A percentile compares a stretch with the other conserved stretches of the same genome.
Conservation (phyloP, 2,113 vertebrate species). For the Tragelaphus buxtoni region DNA sequence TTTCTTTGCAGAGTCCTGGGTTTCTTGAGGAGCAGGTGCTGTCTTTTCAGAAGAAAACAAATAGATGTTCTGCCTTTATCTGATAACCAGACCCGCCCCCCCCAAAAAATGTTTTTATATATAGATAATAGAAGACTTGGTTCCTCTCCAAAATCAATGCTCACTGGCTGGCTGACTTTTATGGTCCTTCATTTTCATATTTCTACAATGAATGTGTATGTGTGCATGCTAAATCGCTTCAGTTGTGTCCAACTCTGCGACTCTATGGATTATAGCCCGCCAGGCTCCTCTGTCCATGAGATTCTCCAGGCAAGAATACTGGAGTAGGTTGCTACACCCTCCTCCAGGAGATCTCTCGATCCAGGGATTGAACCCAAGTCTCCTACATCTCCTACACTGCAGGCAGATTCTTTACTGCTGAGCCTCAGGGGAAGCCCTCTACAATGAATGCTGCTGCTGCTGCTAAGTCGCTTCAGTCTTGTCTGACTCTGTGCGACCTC, state of each 20-base stretch:
- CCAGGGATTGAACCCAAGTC: background rate
- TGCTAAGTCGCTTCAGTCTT: too few species aligned
- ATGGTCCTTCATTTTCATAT: background rate
- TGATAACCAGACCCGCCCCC: background rate
- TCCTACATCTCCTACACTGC: background rate
- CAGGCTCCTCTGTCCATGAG: background rate
- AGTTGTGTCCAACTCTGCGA: background rate
- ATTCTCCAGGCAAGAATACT: background rate
- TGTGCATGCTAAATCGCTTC: background rate
- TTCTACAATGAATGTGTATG: background rate
- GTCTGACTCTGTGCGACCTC: too few species aligned
- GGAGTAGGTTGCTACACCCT: background rate
- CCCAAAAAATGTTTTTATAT: background rate
- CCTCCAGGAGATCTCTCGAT: background rate
- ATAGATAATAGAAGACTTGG: background rate
- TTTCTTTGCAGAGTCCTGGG: background rate
- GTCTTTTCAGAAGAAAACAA: slow-evolving; percentile 13
- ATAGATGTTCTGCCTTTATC: background rate
- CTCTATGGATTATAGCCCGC: background rate
- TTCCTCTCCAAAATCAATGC: background rate
- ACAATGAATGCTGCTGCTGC: background rate
- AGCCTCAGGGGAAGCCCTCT: background rate
- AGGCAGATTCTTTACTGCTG: background rate
- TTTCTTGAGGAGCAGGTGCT: background rate
- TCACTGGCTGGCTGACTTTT: background rate